These are phyloP conservation scores for Pristionchus exspectatus DNA, from an alignment of 2,888 invertebrate genomes.

Conservation along the genomic window DNA sequence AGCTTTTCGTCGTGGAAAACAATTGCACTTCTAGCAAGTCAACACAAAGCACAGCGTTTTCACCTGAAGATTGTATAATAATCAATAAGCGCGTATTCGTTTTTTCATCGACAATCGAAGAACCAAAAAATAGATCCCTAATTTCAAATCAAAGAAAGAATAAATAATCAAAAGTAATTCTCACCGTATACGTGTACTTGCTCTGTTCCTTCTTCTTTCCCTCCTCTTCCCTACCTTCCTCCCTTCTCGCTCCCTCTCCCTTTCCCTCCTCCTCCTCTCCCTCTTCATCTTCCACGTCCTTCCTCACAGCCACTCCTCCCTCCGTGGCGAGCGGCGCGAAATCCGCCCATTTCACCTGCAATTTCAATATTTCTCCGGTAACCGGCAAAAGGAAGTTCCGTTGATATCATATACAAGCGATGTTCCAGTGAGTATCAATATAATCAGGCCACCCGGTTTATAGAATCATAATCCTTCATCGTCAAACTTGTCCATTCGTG, in stretches of 20 bases:
- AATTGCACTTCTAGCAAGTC: background rate
- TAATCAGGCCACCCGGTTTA: too few species aligned
- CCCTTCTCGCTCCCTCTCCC: constrained; percentile 20
- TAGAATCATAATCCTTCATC: too few species aligned
- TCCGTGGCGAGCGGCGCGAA: constrained; percentile 60
- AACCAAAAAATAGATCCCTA: background rate
- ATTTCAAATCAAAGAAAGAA: too few species aligned
- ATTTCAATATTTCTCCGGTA: too few species aligned
- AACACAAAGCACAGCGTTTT: too few species aligned
- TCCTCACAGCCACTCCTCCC: background rate
- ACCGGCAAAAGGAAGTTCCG: too few species aligned
- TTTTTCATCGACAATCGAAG: too few species aligned
- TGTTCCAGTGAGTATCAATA: too few species aligned
- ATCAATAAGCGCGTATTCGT: too few species aligned
- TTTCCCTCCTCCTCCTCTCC: constrained; percentile 55
- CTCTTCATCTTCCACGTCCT: constrained; percentile 56
- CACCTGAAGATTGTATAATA: too few species aligned
- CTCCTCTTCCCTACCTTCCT: constrained; percentile 31
- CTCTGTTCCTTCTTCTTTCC: constrained; percentile 43
- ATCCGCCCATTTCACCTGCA: constrained; percentile 74
- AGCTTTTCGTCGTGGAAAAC: background rate
- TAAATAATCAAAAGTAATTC: background rate
- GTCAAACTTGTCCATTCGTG: too few species aligned
- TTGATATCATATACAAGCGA: too few species aligned
- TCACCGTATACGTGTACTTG: constrained; percentile 49